Conservation (phyloP, 2,888 invertebrate genomes). For the Ophion ventricosus region DNA sequence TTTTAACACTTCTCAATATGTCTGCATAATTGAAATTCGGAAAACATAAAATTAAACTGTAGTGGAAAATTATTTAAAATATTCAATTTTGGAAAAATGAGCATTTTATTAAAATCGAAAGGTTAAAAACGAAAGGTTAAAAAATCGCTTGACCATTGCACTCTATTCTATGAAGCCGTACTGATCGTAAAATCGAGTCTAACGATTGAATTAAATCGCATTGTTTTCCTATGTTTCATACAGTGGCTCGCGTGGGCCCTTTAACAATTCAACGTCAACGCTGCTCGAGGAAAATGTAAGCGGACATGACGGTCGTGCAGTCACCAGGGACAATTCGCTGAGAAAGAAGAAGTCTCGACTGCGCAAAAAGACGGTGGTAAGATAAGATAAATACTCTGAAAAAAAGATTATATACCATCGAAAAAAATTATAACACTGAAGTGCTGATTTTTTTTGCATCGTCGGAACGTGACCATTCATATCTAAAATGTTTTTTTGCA, state of each 20-base stretch:
- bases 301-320: slow-evolving; percentile 79
- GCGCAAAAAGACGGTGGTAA: slow-evolving; percentile 83
- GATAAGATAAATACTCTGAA: slow-evolving; percentile 43
- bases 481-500: neutral
- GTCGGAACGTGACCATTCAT: neutral
- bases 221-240: slow-evolving; percentile 56
- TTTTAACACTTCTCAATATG: no score
- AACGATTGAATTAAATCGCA: slow-evolving; percentile 10
- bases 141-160: neutral
- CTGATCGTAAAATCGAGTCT: no score
- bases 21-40: no score
- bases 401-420: neutral
- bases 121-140: neutral
- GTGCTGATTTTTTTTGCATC: neutral
- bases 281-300: slow-evolving; percentile 83
- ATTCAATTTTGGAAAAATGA: no score
- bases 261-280: slow-evolving; percentile 85
- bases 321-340: slow-evolving; percentile 82
- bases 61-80: no score
- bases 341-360: slow-evolving; percentile 83
- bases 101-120: no score
- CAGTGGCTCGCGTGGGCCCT: slow-evolving; percentile 79
- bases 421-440: no score
- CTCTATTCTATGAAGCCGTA: neutral
- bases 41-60: no score